Evolutionary conservation across 2,888 invertebrate genomes (phyloP).

Genomic region (Spodoptera exigua): DNA sequence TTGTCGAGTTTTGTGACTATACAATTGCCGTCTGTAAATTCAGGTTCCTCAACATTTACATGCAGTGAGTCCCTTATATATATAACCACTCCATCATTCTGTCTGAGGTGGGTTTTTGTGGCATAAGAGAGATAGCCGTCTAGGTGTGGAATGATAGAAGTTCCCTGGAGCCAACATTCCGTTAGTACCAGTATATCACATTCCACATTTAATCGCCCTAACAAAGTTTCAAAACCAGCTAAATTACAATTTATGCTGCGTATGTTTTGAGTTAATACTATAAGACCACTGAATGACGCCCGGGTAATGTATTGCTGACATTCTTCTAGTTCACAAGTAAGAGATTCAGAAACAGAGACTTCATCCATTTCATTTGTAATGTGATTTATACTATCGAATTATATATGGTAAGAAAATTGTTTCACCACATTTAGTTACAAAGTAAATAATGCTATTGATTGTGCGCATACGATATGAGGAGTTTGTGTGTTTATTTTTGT

Average conservation of each 20-base stretch:
- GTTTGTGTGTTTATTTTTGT: conserved; percentile 1
- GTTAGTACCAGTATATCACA: conserved; percentile 21
- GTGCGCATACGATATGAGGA: conserved; percentile 2
- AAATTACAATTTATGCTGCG: conserved; percentile 6
- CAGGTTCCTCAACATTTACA: conserved; percentile 1
- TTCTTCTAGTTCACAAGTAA: conserved; percentile 1
- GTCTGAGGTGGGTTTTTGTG: neutral
- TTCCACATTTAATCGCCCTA: conserved; percentile 23
- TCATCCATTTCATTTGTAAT: conserved; percentile 4
- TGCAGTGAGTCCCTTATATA: conserved; percentile 2
- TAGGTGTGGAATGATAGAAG: conserved; percentile 27
- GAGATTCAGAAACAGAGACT: conserved; percentile 4
- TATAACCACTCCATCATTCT: conserved; percentile 12
- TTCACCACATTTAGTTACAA: too few species aligned
- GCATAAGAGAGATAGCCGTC: neutral
- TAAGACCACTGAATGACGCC: conserved; percentile 2
- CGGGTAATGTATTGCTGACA: conserved; percentile 1
- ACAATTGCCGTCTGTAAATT: conserved; percentile 2
- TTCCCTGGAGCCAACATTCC: conserved; percentile 35
- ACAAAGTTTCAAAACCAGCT: conserved; percentile 9
- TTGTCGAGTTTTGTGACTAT: conserved; percentile 1
- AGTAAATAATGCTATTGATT: conserved; percentile 2
- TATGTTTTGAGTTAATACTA: conserved; percentile 6
- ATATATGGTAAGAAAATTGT: too few species aligned
- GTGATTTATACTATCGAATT: too few species aligned